Conservation (phyloP, 2,888 invertebrate species). For the Apamea epomidion region DNA sequence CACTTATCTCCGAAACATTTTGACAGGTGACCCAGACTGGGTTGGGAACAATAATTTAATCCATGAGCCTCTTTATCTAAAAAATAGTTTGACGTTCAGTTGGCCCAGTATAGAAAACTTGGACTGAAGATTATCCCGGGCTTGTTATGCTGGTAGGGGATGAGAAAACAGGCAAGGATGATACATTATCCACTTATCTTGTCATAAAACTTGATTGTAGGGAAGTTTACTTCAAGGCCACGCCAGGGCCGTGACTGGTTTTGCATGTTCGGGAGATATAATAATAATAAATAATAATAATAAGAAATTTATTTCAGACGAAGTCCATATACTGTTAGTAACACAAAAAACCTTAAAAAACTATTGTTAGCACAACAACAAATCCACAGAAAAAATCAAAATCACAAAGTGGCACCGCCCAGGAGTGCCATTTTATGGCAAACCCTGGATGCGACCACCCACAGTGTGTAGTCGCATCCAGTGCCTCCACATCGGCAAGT, state of each 20-base stretch:
- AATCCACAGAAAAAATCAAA: too few relatives aligned
- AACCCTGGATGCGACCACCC: too few relatives aligned
- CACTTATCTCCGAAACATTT: not conserved
- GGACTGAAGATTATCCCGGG: constrained; percentile 33
- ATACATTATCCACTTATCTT: constrained; percentile 61
- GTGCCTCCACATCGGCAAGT: too few relatives aligned
- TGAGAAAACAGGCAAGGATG: constrained; percentile 38
- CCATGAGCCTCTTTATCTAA: not conserved
- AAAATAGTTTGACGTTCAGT: not conserved
- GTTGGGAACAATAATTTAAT: not conserved
- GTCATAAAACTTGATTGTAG: constrained; percentile 55
- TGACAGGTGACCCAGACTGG: not conserved
- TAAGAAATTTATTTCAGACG: too few relatives aligned
- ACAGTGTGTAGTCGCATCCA: too few relatives aligned
- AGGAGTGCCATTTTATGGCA: too few relatives aligned
- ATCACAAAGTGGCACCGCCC: too few relatives aligned
- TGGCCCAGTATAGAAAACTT: constrained; percentile 14
- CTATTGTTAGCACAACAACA: too few relatives aligned
- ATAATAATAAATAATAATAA: too few relatives aligned
- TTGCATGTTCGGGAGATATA: constrained; percentile 23
- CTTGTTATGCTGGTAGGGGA: constrained; percentile 46
- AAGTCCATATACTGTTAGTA: too few relatives aligned
- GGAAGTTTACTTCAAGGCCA: constrained; percentile 43
- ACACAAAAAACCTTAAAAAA: too few relatives aligned
- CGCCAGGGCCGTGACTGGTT: constrained; percentile 28